These are phyloP conservation scores for Ormyrus nitidulus DNA, from an alignment of 2,888 invertebrate species.

Conservation along the genomic window DNA sequence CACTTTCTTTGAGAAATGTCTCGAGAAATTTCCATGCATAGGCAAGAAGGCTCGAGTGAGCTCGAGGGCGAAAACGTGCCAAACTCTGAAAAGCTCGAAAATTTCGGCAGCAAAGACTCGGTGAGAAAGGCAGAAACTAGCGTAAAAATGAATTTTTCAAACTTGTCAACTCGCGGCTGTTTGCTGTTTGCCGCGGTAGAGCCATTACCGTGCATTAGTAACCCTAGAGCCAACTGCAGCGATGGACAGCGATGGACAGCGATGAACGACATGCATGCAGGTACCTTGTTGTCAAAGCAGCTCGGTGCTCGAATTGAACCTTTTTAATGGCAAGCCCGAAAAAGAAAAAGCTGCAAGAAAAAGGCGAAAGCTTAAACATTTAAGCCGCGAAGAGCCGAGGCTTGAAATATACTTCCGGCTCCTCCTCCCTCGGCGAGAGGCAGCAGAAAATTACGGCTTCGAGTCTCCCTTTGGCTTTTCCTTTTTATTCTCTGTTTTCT, in stretches of 20 bases:
- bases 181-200: constrained; percentile 42
- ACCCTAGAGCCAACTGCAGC: constrained; percentile 49
- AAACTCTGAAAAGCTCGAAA: constrained; percentile 40
- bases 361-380: constrained; percentile 2
- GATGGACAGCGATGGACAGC: constrained; percentile 4
- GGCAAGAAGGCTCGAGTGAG: constrained; percentile 33
- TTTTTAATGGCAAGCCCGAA: neutral
- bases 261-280: neutral
- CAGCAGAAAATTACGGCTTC: constrained; percentile 62
- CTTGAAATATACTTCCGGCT: constrained; percentile 34
- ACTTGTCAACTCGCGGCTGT: neutral
- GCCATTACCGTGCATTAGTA: constrained; percentile 55
- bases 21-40: constrained; percentile 41
- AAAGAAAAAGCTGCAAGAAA: neutral
- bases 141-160: constrained; percentile 7
- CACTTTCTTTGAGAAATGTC: constrained; percentile 30
- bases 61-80: constrained; percentile 42
- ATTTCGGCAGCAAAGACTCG: constrained; percentile 14
- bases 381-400: neutral
- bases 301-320: neutral
- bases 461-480: constrained; percentile 38
- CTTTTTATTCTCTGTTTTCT: neutral
- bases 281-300: constrained; percentile 25
- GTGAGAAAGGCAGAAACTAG: constrained; percentile 2
- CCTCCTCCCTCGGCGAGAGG: constrained; percentile 58